A percentile compares a stretch with the other conserved stretches of the same genome.
These are phyloP conservation scores for Alviniconcha strummeri DNA, from an alignment of 2,888 invertebrate genomes.

Conservation along the genomic window DNA sequence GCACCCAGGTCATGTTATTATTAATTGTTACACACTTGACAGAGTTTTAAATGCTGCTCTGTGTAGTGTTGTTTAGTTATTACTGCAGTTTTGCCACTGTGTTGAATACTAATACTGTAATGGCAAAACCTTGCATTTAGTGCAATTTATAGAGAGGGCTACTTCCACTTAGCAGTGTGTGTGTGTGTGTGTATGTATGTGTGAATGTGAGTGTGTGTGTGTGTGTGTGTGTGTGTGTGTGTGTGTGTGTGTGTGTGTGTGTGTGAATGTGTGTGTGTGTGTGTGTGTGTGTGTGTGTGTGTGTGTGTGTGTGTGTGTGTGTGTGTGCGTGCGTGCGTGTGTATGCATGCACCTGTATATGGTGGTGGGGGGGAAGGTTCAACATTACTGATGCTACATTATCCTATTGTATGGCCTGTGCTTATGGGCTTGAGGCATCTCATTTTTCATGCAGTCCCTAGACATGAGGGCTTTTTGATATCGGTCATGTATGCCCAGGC, in stretches of 20 bases:
- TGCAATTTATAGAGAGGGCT: too few relatives aligned
- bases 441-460: too few relatives aligned
- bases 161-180: neutral
- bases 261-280: neutral
- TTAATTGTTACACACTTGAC: neutral
- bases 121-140: neutral
- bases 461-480: neutral
- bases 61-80: neutral
- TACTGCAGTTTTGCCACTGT: neutral
- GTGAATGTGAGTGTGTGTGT: neutral
- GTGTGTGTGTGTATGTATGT: neutral
- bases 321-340: neutral
- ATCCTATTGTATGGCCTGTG: neutral
- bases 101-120: neutral
- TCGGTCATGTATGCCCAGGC: neutral
- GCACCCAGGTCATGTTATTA: neutral
- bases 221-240: constrained; percentile 1
- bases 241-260: neutral
- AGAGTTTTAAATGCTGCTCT: neutral
- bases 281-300: too few relatives aligned
- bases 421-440: too few relatives aligned
- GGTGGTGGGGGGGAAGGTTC: neutral
- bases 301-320: too few relatives aligned
- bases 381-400: neutral
- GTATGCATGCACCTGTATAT: neutral